Conservation (phyloP, 2,797 vertebrate genomes). For the Labroides dimidiatus region DNA sequence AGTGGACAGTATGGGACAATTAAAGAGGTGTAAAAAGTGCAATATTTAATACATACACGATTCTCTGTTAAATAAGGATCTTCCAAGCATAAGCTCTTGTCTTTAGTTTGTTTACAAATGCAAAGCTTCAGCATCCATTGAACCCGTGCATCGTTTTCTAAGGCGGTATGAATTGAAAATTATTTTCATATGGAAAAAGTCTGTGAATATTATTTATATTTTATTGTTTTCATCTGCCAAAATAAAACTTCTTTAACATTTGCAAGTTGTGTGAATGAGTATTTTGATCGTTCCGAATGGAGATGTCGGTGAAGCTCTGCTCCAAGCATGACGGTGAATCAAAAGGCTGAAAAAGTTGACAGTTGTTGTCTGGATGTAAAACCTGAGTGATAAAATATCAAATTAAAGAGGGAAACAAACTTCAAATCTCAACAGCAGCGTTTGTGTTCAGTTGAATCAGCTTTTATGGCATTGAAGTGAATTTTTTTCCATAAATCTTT, state of each 20-base stretch:
- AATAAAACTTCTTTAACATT: conserved; percentile 72
- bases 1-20: conserved; percentile 39
- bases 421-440: conserved; percentile 24
- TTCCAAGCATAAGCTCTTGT: conserved; percentile 41
- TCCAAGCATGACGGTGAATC: conserved; percentile 36
- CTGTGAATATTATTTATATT: conserved; percentile 84
- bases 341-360: conserved; percentile 35
- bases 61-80: conserved; percentile 40
- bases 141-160: conserved; percentile 56
- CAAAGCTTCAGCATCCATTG: conserved; percentile 38
- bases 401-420: conserved; percentile 12
- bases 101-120: conserved; percentile 54
- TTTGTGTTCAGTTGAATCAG: conserved; percentile 4
- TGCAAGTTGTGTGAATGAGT: conserved; percentile 14
- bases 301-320: background rate
- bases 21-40: conserved; percentile 74
- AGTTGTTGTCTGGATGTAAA: conserved; percentile 29
- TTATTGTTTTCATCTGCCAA: conserved; percentile 74
- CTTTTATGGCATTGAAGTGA: conserved; percentile 26
- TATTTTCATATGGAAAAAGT: conserved; percentile 80
- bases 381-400: conserved; percentile 13
- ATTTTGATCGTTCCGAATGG: background rate
- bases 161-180: conserved; percentile 60
- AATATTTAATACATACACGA: conserved; percentile 76
- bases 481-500: conserved; percentile 74